phyloP scores from a whole-genome alignment of 2,888 invertebrate genomes.

The Psococerastis gibbosa region DNA sequence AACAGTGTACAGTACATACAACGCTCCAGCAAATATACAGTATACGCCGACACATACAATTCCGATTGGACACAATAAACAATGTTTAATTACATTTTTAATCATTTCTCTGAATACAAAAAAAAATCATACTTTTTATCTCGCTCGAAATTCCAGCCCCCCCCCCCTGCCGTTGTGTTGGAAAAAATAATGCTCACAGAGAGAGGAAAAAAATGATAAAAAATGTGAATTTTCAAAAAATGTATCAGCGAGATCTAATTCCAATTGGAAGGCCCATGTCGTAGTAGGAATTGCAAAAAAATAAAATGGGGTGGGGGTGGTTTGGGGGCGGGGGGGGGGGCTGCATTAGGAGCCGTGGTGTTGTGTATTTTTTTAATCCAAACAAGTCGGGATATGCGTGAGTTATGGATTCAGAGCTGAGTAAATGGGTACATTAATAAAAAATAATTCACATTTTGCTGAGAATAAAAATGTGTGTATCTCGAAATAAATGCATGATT shows the following conservation, averaged over 20 bases:
- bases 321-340: constrained; percentile 8
- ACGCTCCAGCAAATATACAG: too few relatives aligned
- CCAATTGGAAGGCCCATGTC: constrained; percentile 10
- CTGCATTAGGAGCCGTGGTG: constrained; percentile 6
- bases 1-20: too few relatives aligned
- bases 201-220: constrained; percentile 3
- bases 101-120: constrained; percentile 8
- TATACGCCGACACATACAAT: too few relatives aligned
- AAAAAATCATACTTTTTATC: constrained; percentile 9
- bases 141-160: constrained; percentile 1
- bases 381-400: constrained; percentile 8
- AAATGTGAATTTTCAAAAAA: constrained; percentile 10
- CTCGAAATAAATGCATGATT: constrained; percentile 4
- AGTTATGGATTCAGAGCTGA: constrained; percentile 8
- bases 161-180: too few relatives aligned
- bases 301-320: background rate
- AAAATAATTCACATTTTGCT: constrained; percentile 7
- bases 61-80: background rate
- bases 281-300: constrained; percentile 2
- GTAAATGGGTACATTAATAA: constrained; percentile 10
- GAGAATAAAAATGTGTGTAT: constrained; percentile 6
- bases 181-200: background rate
- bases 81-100: constrained; percentile 8
- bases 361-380: constrained; percentile 11
- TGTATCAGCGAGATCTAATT: constrained; percentile 10